These are phyloP conservation scores for Scaptodrosophila latifasciaeformis DNA, from an alignment of 2,888 invertebrate genomes.

Conservation along the genomic window DNA sequence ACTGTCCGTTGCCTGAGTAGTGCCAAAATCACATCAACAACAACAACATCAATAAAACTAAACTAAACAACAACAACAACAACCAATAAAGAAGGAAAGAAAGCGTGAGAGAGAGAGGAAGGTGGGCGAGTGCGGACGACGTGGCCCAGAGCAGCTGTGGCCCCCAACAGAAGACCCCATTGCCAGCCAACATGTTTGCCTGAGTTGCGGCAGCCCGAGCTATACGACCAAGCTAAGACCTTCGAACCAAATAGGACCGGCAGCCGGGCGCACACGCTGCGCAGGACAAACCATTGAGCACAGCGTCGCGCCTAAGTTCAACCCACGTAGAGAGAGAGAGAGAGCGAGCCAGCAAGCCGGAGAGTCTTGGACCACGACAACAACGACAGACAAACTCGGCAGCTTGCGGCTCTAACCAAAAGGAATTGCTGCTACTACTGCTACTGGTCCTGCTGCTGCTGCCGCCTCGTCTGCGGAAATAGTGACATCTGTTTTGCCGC, in stretches of 20 bases:
- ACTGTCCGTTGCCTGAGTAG: constrained; percentile 21
- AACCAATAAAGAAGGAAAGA: constrained; percentile 14
- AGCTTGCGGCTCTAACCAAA: constrained; percentile 20
- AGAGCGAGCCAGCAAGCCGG: constrained; percentile 10
- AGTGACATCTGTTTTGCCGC: constrained; percentile 68
- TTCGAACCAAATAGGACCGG: constrained; percentile 1
- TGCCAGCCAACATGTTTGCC: constrained; percentile 44
- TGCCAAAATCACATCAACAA: constrained; percentile 37
- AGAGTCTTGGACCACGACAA: constrained; percentile 2
- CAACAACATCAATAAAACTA: constrained; percentile 26
- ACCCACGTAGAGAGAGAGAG: neutral
- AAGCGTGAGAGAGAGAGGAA: too few relatives aligned
- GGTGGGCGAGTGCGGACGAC: too few relatives aligned
- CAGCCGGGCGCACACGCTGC: constrained; percentile 36
- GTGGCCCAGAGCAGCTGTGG: constrained; percentile 1
- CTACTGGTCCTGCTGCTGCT: neutral
- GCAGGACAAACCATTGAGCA: constrained; percentile 44
- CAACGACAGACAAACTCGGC: constrained; percentile 20
- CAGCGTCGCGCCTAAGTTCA: neutral
- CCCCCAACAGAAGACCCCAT: constrained; percentile 5
- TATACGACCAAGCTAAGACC: constrained; percentile 1
- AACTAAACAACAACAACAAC: constrained; percentile 18
- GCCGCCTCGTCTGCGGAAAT: constrained; percentile 34
- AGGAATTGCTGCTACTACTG: constrained; percentile 27
- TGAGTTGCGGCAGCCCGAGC: constrained; percentile 24